A percentile compares a stretch with the other conserved stretches of the same genome.
phyloP scores from a whole-genome alignment of 2,888 invertebrate species.

The Aquatica leii region DNA sequence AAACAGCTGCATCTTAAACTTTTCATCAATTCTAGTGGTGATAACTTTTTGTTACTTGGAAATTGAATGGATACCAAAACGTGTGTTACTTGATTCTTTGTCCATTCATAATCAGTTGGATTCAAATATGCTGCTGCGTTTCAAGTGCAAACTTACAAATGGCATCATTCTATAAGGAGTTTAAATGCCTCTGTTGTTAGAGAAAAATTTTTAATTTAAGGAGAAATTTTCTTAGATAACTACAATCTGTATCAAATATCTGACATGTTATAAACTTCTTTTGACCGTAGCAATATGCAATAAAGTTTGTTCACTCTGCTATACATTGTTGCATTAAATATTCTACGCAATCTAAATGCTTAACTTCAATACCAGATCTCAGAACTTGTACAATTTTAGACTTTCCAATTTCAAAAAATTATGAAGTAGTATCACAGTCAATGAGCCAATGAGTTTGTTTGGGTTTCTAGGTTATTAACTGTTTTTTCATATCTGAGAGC shows the following conservation, averaged over 20 bases:
- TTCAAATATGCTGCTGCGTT: constrained; percentile 12
- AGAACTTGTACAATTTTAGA: constrained; percentile 8
- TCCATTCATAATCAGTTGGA: constrained; percentile 1
- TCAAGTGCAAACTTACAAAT: constrained; percentile 6
- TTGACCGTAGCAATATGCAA: constrained; percentile 8
- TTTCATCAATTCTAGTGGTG: background rate
- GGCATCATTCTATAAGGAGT: constrained; percentile 8
- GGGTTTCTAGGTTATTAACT: constrained; percentile 8
- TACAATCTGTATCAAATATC: constrained; percentile 6
- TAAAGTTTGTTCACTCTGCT: constrained; percentile 1
- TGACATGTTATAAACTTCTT: constrained; percentile 9
- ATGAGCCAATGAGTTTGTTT: constrained; percentile 7
- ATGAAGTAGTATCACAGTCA: constrained; percentile 6
- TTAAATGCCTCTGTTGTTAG: constrained; percentile 2
- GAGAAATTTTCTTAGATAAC: constrained; percentile 9
- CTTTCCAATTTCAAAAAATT: constrained; percentile 6
- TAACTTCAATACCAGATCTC: constrained; percentile 5
- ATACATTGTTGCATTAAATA: constrained; percentile 4
- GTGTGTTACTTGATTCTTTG: background rate
- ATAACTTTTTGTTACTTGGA: background rate
- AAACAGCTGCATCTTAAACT: constrained; percentile 10
- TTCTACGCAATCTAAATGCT: constrained; percentile 3
- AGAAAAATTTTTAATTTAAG: constrained; percentile 2
- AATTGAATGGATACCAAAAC: background rate
- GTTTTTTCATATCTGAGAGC: constrained; percentile 8